Evolutionary conservation across 2,888 invertebrate species (phyloP).

Genomic region (Allophyes oxyacanthae): DNA sequence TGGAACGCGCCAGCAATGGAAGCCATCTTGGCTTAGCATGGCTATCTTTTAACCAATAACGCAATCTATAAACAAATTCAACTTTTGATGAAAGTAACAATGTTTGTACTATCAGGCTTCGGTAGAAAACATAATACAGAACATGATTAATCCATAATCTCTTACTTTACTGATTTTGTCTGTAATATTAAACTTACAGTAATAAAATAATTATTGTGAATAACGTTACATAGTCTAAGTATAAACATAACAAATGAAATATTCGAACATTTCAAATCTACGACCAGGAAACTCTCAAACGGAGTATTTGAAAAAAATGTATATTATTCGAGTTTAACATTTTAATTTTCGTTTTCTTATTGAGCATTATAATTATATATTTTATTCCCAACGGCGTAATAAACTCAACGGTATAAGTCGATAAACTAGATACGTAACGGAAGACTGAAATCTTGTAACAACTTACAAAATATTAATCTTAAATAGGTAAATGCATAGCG

Average conservation of each 20-base stretch:
- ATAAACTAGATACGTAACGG: slow-evolving; percentile 50
- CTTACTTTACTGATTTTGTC: slow-evolving; percentile 52
- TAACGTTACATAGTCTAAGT: slow-evolving; percentile 56
- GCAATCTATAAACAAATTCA: slow-evolving; percentile 27
- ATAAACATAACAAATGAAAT: slow-evolving; percentile 37
- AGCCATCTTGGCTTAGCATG: slow-evolving; percentile 29
- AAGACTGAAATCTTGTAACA: slow-evolving; percentile 64
- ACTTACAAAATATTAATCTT: slow-evolving; percentile 59
- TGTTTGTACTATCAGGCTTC: slow-evolving; percentile 64
- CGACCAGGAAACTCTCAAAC: slow-evolving; percentile 18
- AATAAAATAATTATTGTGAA: slow-evolving; percentile 48
- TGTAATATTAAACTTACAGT: slow-evolving; percentile 57
- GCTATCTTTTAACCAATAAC: slow-evolving; percentile 25
- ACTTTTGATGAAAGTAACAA: slow-evolving; percentile 41
- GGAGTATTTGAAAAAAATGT: slow-evolving; percentile 53
- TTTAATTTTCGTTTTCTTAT: slow-evolving; percentile 31
- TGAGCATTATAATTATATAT: slow-evolving; percentile 20
- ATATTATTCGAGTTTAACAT: slow-evolving; percentile 38
- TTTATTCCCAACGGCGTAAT: slow-evolving; percentile 33
- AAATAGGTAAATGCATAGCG: slow-evolving; percentile 59
- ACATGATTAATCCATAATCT: slow-evolving; percentile 14
- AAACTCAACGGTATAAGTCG: slow-evolving; percentile 30
- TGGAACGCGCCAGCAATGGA: slow-evolving; percentile 53
- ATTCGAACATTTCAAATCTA: slow-evolving; percentile 35
- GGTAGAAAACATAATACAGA: slow-evolving; percentile 30